Evolutionary conservation across 2,797 vertebrate species (phyloP).

Genomic region (Perdix hodgsoniae): DNA sequence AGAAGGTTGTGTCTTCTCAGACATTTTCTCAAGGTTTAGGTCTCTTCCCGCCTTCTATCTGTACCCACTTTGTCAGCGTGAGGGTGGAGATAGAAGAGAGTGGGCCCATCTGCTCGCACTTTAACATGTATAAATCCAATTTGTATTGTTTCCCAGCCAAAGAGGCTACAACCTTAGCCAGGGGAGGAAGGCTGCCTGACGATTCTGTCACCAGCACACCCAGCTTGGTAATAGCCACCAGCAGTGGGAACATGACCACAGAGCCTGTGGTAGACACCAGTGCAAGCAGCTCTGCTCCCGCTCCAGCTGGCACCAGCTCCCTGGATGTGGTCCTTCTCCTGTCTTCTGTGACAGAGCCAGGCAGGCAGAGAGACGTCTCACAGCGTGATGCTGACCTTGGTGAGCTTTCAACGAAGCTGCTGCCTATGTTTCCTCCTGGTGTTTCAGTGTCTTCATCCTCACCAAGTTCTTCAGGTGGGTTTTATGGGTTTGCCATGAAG

Average conservation of each 20-base stretch:
- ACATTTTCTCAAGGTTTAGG: not conserved
- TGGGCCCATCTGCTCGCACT: rapidly evolving
- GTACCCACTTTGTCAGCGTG: not conserved
- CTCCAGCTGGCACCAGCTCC: not conserved
- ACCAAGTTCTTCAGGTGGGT: slow-evolving; percentile 51
- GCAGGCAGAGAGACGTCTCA: not conserved
- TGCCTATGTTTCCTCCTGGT: not conserved
- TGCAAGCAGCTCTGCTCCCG: rapidly evolving
- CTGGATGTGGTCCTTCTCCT: not conserved
- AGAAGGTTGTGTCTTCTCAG: not conserved
- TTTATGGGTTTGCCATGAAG: not conserved
- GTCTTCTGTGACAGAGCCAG: not conserved
- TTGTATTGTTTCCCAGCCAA: slow-evolving; percentile 15
- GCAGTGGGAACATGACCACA: not conserved
- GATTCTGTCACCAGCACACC: not conserved
- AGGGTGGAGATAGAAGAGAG: not conserved
- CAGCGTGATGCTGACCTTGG: rapidly evolving
- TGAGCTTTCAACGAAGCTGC: not conserved
- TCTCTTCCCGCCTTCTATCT: rapidly evolving
- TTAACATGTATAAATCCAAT: not conserved
- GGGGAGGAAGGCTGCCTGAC: rapidly evolving
- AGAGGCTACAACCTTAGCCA: not conserved
- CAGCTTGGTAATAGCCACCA: not conserved
- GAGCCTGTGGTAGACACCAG: rapidly evolving
- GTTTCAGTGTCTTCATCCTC: not conserved